Conservation (phyloP, 2,113 vertebrate genomes). For the Corvus moneduloides region DNA sequence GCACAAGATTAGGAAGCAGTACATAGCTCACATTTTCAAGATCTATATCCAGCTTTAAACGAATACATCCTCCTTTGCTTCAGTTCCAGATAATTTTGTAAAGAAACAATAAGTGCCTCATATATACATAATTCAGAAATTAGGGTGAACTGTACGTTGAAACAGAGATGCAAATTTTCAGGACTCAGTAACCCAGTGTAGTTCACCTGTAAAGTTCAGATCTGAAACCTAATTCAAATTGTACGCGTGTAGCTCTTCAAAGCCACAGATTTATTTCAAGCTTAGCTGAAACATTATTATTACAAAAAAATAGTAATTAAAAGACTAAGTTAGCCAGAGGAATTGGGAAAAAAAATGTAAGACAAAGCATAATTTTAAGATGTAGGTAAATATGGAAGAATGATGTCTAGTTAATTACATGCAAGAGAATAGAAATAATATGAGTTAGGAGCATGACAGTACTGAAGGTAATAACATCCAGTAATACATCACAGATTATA, state of each 20-base stretch:
- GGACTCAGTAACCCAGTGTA: neutral
- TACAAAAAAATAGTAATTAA: slow-evolving; percentile 38
- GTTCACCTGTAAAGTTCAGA: neutral
- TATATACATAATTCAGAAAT: neutral
- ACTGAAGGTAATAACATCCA: neutral
- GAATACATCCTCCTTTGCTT: neutral
- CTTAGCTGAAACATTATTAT: slow-evolving; percentile 15
- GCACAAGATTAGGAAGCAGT: neutral
- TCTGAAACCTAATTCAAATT: neutral
- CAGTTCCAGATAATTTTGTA: neutral
- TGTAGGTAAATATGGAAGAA: slow-evolving; percentile 4
- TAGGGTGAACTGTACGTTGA: neutral
- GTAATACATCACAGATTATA: slow-evolving; percentile 23
- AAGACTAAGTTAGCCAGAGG: neutral
- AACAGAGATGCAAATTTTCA: neutral
- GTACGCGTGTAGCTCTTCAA: neutral
- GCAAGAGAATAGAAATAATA: neutral
- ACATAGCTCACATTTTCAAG: neutral
- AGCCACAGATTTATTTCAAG: slow-evolving; percentile 38
- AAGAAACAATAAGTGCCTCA: neutral
- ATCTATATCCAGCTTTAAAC: neutral
- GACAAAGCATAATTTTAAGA: slow-evolving; percentile 19
- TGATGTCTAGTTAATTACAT: slow-evolving; percentile 42
- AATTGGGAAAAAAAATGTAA: neutral
- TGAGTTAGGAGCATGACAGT: neutral